phyloP scores from a whole-genome alignment of 2,113 vertebrate genomes.

The Stegostoma tigrinum region DNA sequence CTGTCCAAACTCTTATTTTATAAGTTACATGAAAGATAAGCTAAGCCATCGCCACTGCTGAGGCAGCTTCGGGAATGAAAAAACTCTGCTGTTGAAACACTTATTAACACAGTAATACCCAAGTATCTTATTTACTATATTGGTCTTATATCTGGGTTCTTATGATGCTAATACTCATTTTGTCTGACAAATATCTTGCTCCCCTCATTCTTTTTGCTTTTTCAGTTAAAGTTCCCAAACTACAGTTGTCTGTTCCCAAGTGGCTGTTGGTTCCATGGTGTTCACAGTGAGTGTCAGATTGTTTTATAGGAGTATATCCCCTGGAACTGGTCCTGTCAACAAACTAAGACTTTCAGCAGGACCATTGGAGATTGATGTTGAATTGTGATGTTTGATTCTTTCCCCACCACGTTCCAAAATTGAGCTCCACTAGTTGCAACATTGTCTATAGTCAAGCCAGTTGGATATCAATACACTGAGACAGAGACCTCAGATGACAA shows the following conservation, averaged over 20 bases:
- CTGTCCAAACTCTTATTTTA: background rate
- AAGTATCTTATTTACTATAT: background rate
- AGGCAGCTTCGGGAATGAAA: background rate
- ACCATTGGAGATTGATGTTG: background rate
- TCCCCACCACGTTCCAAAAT: background rate
- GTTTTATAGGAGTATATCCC: background rate
- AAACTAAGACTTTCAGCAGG: background rate
- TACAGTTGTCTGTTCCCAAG: background rate
- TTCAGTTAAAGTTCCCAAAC: background rate
- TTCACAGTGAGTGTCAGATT: background rate
- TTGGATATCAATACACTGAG: no score
- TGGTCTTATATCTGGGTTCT: background rate
- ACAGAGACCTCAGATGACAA: no score
- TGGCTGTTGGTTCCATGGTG: background rate
- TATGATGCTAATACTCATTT: background rate
- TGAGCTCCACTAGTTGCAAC: background rate
- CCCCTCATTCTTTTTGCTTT: background rate
- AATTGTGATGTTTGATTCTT: background rate
- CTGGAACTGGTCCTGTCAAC: background rate
- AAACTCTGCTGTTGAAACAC: background rate
- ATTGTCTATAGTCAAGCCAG: background rate
- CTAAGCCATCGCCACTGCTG: background rate
- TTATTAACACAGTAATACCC: background rate
- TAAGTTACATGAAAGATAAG: no score
- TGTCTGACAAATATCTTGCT: background rate